These are phyloP conservation scores for Neria commutata DNA, from an alignment of 2,888 invertebrate species.

Conservation along the genomic window DNA sequence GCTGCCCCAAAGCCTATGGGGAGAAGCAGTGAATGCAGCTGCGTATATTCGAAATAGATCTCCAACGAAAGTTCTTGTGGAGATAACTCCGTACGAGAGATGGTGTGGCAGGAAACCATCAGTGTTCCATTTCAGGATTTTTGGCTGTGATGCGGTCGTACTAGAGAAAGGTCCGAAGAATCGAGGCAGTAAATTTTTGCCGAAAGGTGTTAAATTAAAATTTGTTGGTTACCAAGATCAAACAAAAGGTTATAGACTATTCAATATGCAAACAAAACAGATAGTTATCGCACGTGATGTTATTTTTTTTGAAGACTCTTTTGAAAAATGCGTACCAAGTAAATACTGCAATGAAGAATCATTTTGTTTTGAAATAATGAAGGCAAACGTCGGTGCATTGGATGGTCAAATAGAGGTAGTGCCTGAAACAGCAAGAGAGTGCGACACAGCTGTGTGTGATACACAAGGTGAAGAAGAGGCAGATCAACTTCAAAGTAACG, in stretches of 20 bases:
- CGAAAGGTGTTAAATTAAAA: constrained; percentile 22
- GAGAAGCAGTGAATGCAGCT: constrained; percentile 32
- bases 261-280: constrained; percentile 20
- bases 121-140: constrained; percentile 25
- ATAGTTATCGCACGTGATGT: too few species aligned
- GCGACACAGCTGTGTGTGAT: too few species aligned
- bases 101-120: constrained; percentile 29
- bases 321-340: too few species aligned
- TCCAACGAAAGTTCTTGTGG: constrained; percentile 20
- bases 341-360: too few species aligned
- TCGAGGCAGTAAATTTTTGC: constrained; percentile 27
- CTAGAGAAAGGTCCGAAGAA: constrained; percentile 22
- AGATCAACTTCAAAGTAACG: too few species aligned
- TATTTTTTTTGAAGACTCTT: too few species aligned
- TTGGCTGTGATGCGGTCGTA: constrained; percentile 29
- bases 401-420: too few species aligned
- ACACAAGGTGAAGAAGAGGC: too few species aligned
- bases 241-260: constrained; percentile 30
- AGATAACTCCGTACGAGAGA: constrained; percentile 27
- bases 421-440: too few species aligned
- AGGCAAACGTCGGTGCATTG: too few species aligned
- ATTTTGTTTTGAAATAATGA: too few species aligned
- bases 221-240: constrained; percentile 25
- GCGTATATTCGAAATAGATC: constrained; percentile 31
- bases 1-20: constrained; percentile 29